Percentiles rank a stretch among this genome's conserved stretches.
Conservation (phyloP, 2,888 invertebrate genomes). For the Callinectes sapidus region DNA sequence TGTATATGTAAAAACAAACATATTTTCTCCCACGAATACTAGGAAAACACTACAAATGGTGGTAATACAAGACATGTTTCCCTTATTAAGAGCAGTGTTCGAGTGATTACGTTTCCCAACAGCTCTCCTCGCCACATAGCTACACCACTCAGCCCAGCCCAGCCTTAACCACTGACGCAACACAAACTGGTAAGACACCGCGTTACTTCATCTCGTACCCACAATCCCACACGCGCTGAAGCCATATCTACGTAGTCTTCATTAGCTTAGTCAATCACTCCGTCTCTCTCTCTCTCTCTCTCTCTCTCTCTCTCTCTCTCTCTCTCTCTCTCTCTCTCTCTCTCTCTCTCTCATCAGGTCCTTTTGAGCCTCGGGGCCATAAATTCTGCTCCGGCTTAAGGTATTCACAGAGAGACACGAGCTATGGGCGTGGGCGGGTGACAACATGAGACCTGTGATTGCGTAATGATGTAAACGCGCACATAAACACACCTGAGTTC, state of each 20-base stretch:
- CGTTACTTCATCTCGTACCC: not conserved
- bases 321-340: not conserved
- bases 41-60: no score
- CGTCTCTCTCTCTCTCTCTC: not conserved
- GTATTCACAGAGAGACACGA: not conserved
- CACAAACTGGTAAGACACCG: not conserved
- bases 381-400: not conserved
- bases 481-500: not conserved
- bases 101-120: no score
- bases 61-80: no score
- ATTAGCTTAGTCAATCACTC: not conserved
- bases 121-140: no score
- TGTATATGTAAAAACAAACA: no score
- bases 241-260: not conserved
- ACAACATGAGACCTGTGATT: not conserved
- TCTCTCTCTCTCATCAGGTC: not conserved
- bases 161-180: not conserved
- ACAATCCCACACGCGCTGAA: not conserved
- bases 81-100: no score
- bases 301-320: not conserved
- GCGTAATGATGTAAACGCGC: not conserved
- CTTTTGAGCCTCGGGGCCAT: not conserved
- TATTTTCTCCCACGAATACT: no score
- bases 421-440: not conserved
- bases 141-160: not conserved